Evolutionary conservation across 2,888 invertebrate species (phyloP), one percentile per base, ranked within the genome.

Genomic region (Laspeyria flexula): DNA sequence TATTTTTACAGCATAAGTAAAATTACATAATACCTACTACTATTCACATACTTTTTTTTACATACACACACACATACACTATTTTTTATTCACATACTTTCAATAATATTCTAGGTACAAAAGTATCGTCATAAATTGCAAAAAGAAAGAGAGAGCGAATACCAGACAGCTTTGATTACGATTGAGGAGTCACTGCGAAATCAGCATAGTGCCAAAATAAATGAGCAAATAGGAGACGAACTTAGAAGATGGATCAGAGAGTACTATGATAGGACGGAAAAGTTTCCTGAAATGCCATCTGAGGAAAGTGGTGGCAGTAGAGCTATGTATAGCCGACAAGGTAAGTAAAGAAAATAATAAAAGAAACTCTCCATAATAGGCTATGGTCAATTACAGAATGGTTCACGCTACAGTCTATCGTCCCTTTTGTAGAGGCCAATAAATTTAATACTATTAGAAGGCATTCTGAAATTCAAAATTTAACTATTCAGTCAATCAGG

Each of bases 301-400:
- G 97, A 96, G 60, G 98, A 99, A 75, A 95, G 96, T 67, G 98
- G 98, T 5, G 98, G 98, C 0, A 98, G 98, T 0, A 93, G 96
- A 65, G 93, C 96, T 55, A 95, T 98, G 85, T 96, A 98, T 62
- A 96, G 96, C 68, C 90, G 96, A 69, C 96, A 96, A 88, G 96
- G 95, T 94, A 57, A 51, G 11, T 15, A 13, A 1, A 25, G 4
- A 31, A n/a, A 34, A 30, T 7, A 7, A 12, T 3, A 25, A 13
- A 27, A 13, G 3, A 15, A 18, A 0, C 9, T 1, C 13, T 4
- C n/a, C 7, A 29, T n/a, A 29, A 2, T 9, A 29, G 29, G 7
- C 7, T n/a, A 11, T 11, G 31, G 11, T 6, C n/a, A n/a, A n/a
- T n/a, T n/a, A n/a, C n/a, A n/a, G n/a, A n/a, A n/a, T n/a, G n/a